phyloP scores from a whole-genome alignment of 2,113 vertebrate species.

The Laticauda laticaudata region DNA sequence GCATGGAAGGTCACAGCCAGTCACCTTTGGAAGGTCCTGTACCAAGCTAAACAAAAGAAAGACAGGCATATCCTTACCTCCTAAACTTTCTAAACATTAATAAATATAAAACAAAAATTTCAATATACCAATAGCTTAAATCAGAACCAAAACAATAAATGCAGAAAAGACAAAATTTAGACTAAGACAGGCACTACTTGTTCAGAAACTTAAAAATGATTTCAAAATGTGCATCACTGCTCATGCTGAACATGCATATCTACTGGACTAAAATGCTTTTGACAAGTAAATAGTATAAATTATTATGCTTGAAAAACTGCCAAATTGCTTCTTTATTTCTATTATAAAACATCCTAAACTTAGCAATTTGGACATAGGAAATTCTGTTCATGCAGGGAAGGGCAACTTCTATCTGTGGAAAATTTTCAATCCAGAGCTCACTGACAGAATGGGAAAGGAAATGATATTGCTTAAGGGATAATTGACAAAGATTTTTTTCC shows the following conservation, averaged over 20 bases:
- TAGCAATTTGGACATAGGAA: neutral
- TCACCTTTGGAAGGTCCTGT: constrained; percentile 59
- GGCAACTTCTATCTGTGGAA: neutral
- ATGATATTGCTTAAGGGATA: neutral
- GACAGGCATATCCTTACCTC: neutral
- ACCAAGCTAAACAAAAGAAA: constrained; percentile 41
- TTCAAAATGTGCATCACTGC: neutral
- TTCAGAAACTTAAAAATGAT: neutral
- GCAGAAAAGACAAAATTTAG: neutral
- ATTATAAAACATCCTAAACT: neutral
- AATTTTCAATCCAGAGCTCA: neutral
- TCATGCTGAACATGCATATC: neutral
- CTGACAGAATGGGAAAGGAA: neutral
- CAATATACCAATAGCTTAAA: neutral
- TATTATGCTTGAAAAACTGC: neutral
- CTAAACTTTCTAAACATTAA: neutral
- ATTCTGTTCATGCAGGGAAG: neutral
- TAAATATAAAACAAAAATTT: neutral
- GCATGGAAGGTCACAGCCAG: constrained; percentile 59
- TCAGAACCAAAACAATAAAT: neutral
- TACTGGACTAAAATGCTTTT: neutral
- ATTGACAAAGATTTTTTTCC: neutral
- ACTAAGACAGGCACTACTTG: neutral
- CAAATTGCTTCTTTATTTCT: neutral
- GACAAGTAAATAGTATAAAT: neutral